Base-by-base conservation (phyloP, 2,888 invertebrate genomes). In the Scaeva pyrastri region DNA sequence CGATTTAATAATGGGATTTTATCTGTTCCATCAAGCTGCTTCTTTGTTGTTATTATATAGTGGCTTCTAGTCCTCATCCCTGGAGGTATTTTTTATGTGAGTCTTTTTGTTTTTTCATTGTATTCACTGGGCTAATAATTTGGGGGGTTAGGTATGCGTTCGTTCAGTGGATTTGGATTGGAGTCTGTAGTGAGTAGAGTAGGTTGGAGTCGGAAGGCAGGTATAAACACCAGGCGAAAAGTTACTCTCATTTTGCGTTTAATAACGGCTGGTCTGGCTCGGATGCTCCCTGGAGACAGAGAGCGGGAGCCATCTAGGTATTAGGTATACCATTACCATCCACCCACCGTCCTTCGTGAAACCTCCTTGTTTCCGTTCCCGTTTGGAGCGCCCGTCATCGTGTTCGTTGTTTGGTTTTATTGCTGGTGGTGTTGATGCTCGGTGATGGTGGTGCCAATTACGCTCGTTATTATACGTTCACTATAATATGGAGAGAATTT, bases 1-100 rank as follows among this genome's bases (percentile, higher is more conserved):
- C 91, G 82, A 91, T 91, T 91, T 91, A 92, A 92, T 92, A 92
- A 92, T 92, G 90, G 91, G 92, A 91, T 91, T 92, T 92, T 92
- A 91, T 91, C 91, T 91, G 91, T 90, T 91, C 91, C 91, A 91
- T 91, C 92, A 92, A 91, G 91, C 88, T 76, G 62, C 82, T 88
- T 88, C 88, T 88, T 89, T 88, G 89, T 91, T 91, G 91, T 91
- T 91, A 91, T 91, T 90, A 90, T 90, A 91, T 91, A 90, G 91
- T 91, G 91, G 89, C 88, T 88, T 68, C 81, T 85, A 58, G 88
- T 84, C 74, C 86, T 82, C 82, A 86, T 75, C 77, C 74, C 72
- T 58, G 41, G 77, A 68, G 72, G 45, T 52, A 50, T 56, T 77
- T 85, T 75, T 64, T 50, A 23, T 43, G 60, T 85, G 58, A 50